These are phyloP conservation scores for Hozukius guyotensis DNA, from an alignment of 2,797 vertebrate species.

Conservation along the genomic window DNA sequence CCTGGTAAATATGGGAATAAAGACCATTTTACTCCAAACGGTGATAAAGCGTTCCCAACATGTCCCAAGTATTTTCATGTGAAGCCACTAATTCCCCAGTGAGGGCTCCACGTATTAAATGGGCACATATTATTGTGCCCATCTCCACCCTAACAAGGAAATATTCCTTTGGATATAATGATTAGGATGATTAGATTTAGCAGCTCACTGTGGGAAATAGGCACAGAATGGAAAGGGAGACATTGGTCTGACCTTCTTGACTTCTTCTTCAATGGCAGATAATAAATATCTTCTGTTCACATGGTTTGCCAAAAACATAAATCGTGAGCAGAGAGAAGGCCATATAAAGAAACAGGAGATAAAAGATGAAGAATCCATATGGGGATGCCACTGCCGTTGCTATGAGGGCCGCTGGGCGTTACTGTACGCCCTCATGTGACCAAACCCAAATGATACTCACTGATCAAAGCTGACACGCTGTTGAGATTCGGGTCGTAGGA, in stretches of 20 bases:
- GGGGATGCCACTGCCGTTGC: conserved; percentile 5
- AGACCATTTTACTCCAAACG: background rate
- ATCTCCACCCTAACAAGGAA: conserved; percentile 25
- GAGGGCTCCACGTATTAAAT: conserved; percentile 31
- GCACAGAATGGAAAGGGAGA: conserved; percentile 25
- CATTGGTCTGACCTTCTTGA: conserved; percentile 25
- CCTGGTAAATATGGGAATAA: background rate
- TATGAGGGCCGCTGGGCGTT: background rate
- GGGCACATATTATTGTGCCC: conserved; percentile 10
- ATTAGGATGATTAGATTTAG: conserved; percentile 36
- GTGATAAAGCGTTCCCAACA: background rate
- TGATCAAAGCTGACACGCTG: conserved; percentile 96
- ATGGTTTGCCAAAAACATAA: conserved; percentile 17
- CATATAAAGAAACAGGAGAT: conserved; percentile 35
- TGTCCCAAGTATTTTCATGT: conserved; percentile 6
- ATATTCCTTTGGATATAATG: conserved; percentile 36
- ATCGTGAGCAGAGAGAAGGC: background rate
- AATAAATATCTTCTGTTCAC: conserved; percentile 26
- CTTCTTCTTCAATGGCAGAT: conserved; percentile 10
- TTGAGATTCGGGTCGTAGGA: conserved; percentile 98
- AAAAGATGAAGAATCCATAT: conserved; percentile 35
- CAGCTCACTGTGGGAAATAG: conserved; percentile 46
- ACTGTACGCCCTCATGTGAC: conserved; percentile 20
- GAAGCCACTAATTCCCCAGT: conserved; percentile 32
- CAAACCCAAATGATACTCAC: conserved; percentile 84